A percentile compares a stretch with the other conserved stretches of the same genome.
These are phyloP conservation scores for Antigone vipio DNA, from an alignment of 2,113 vertebrate genomes.

Conservation along the genomic window DNA sequence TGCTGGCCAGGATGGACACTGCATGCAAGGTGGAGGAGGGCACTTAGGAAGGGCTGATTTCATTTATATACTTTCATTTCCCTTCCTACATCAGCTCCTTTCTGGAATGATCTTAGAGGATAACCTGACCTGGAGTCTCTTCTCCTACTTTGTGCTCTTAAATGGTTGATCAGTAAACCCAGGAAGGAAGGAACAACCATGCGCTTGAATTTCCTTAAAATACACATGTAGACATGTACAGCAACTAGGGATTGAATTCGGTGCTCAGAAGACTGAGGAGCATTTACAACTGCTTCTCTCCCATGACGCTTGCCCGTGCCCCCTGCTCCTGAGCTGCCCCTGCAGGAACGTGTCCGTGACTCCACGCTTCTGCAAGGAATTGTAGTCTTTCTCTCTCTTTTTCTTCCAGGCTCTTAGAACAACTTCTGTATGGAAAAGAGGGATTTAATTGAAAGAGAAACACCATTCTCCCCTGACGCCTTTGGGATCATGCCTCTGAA, in stretches of 20 bases:
- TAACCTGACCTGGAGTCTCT: neutral
- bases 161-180: neutral
- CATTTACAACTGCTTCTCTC: neutral
- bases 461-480: neutral
- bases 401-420: neutral
- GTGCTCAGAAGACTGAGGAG: neutral
- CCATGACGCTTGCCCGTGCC: rapidly evolving
- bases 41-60: neutral
- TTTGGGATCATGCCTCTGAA: neutral
- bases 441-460: neutral
- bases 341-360: neutral
- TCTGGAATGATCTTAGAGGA: neutral
- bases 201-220: slow-evolving; percentile 1
- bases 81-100: neutral
- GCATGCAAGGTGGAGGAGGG: neutral
- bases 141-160: neutral
- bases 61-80: neutral
- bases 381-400: neutral
- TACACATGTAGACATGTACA: neutral
- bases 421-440: neutral
- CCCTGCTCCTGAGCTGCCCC: neutral
- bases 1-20: neutral
- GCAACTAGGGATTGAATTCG: neutral
- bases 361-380: neutral
- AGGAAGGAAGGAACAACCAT: neutral